Conservation (phyloP, 2,113 vertebrate genomes). For the Anas platyrhynchos region DNA sequence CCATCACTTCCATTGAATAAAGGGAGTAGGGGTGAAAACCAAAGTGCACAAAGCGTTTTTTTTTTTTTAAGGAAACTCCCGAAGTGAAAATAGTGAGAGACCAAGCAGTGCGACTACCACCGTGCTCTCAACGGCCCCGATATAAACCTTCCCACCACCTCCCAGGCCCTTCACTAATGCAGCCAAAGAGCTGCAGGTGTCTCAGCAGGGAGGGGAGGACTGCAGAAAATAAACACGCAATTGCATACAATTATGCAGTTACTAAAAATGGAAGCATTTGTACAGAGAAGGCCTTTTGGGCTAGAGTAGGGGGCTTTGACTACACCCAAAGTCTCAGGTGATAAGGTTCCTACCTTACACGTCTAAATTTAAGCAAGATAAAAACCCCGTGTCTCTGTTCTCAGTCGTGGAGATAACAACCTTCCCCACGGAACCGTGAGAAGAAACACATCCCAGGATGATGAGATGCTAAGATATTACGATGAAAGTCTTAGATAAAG, state of each 20-base stretch:
- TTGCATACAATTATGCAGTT: fast-evolving
- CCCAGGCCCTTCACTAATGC: fast-evolving
- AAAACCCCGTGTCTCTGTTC: neutral
- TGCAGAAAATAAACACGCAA: neutral
- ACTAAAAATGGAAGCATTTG: neutral
- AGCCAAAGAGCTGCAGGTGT: neutral
- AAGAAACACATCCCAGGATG: neutral
- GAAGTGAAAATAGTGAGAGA: neutral
- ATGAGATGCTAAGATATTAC: neutral
- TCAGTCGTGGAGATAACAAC: neutral
- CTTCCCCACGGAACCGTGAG: neutral
- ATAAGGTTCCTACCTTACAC: neutral
- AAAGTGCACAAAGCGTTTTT: fast-evolving
- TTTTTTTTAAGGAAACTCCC: neutral
- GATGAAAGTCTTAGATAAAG: neutral
- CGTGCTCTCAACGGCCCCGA: neutral
- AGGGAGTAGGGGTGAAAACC: fast-evolving
- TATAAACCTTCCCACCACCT: fast-evolving
- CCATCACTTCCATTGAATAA: fast-evolving
- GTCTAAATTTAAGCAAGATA: neutral
- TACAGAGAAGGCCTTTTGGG: neutral
- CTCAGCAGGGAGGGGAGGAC: neutral
- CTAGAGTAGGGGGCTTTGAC: neutral
- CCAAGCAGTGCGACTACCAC: neutral
- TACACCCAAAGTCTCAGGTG: neutral